Evolutionary conservation across 2,888 invertebrate genomes (phyloP), one percentile per base, ranked within the genome.

Genomic region (Elgonia sp.): DNA sequence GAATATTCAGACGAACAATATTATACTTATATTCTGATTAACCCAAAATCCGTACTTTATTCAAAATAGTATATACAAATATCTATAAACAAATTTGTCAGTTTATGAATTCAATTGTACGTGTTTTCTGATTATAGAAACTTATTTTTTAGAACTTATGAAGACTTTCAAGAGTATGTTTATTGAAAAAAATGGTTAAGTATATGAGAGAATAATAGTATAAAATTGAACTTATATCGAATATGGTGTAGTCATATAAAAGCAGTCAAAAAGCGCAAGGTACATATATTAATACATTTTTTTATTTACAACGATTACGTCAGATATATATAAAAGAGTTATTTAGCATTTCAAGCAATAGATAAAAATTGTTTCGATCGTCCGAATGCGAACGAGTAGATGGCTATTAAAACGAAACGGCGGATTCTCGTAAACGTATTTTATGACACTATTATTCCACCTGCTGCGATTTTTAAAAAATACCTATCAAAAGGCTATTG

Each of bases 401-500:
- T 55, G 77, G 69, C 70, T 76, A 84, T 76, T 84, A 84, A 84
- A 84, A 77, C 62, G 70, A 76, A 84, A 76, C 70, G 84, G 76
- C 29, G 63, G 42, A 70, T 76, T 76, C 76, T 77, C 76, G 84
- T 84, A 84, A 84, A 77, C 69, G 84, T 77, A 70, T 69, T 84
- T 84, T 84, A 84, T 84, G 84, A 84, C 39, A 77, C 84, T 77
- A 84, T 84, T 77, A 77, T 84, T 70, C 84, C 76, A 46, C 57
- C 46, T 73, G 46, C 82, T 65, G 63, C 82, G 67, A 75, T 82
- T 81, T 81, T 77, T 79, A 9, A 63, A 53, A 65, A 80, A 65
- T 60, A 69, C 69, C 60, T 77, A 65, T 80, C 79, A 80, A 55
- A 76, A 42, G 65, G 76, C 53, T n/a, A 37, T 53, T 53, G 16